A percentile compares a stretch with the other conserved stretches of the same genome.
phyloP scores from a whole-genome alignment of 2,888 invertebrate genomes.

The Margaritifera margaritifera region DNA sequence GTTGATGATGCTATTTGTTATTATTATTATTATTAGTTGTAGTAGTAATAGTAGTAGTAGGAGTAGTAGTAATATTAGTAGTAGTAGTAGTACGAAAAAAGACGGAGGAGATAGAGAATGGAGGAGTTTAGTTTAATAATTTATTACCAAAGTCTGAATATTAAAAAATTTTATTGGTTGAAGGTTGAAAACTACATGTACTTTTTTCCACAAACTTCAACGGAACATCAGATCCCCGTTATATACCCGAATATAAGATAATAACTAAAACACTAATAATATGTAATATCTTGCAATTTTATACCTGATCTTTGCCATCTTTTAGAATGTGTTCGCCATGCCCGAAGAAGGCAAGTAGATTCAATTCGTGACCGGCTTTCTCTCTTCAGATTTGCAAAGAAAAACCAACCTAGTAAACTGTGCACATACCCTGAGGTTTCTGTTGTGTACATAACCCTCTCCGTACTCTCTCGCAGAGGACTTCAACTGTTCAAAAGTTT shows the following conservation, averaged over 20 bases:
- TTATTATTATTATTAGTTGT: background rate
- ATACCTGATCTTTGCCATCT: slow-evolving; percentile 58
- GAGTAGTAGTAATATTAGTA: background rate
- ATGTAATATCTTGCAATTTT: background rate
- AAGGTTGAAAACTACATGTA: too few species aligned
- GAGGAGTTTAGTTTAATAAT: slow-evolving; percentile 11
- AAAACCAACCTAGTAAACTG: slow-evolving; percentile 36
- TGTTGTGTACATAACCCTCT: slow-evolving; percentile 35
- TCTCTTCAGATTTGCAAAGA: slow-evolving; percentile 24
- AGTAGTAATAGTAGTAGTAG: slow-evolving; percentile 9
- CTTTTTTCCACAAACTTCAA: too few species aligned
- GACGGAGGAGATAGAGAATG: slow-evolving; percentile 37
- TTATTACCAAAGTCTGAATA: too few species aligned
- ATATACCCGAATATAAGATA: too few species aligned
- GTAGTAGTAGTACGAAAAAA: slow-evolving; percentile 9
- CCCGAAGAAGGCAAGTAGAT: slow-evolving; percentile 46
- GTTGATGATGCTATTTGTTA: too few species aligned
- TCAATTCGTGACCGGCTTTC: slow-evolving; percentile 37
- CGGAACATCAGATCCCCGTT: too few species aligned
- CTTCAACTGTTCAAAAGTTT: slow-evolving; percentile 38
- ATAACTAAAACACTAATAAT: too few species aligned
- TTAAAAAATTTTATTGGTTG: too few species aligned
- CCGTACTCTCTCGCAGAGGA: slow-evolving; percentile 43
- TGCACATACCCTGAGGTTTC: slow-evolving; percentile 48
- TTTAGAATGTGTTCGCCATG: slow-evolving; percentile 38